A percentile compares a stretch with the other conserved stretches of the same genome.
Evolutionary conservation across 1,140 invertebrate genomes (phyloP).

Genomic region (Aphelenchoides besseyi): DNA sequence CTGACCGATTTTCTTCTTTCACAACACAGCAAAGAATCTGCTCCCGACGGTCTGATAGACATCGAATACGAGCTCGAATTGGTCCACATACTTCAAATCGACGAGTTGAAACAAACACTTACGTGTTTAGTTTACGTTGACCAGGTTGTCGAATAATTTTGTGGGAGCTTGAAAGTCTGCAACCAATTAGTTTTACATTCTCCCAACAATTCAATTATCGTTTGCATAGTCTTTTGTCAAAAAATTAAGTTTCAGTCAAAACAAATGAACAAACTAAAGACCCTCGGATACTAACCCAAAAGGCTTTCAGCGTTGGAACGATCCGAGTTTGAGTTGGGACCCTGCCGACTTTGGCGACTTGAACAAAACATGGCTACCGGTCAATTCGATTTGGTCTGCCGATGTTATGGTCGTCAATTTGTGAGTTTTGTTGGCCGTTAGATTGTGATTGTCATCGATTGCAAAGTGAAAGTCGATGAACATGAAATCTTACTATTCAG

Average conservation of each 20-base stretch:
- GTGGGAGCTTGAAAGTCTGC: too few species aligned
- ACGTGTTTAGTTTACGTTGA: constrained; percentile 56
- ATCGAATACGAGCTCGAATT: constrained; percentile 54
- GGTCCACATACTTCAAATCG: constrained; percentile 56
- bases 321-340: constrained; percentile 61
- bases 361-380: constrained; percentile 57
- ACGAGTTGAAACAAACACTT: constrained; percentile 59
- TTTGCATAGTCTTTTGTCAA: too few species aligned
- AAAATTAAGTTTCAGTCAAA: background rate
- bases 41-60: constrained; percentile 52
- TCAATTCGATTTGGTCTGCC: constrained; percentile 58
- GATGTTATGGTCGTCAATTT: constrained; percentile 63
- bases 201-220: too few species aligned
- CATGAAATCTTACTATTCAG: too few species aligned
- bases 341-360: constrained; percentile 55
- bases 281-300: too few species aligned
- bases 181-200: too few species aligned
- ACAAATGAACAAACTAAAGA: background rate
- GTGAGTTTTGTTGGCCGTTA: constrained; percentile 49
- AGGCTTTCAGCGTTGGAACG: constrained; percentile 55
- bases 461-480: background rate
- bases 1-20: constrained; percentile 18
- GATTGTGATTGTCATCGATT: background rate
- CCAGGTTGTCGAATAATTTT: constrained; percentile 32
- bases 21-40: constrained; percentile 47